phyloP scores from a whole-genome alignment of 2,888 invertebrate species.

The Temnothorax unifasciatus region DNA sequence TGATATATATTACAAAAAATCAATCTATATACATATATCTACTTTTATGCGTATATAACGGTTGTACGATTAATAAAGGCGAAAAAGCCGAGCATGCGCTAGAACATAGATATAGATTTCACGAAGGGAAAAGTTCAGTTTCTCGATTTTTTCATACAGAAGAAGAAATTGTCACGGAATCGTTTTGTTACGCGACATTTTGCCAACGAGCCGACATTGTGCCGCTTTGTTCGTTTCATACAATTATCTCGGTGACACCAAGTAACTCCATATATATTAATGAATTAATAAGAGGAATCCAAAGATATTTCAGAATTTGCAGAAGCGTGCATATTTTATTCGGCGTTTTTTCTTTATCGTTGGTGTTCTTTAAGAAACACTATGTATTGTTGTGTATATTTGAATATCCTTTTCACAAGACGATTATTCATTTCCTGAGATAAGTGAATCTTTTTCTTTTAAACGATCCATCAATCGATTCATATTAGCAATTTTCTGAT shows the following conservation, averaged over 20 bases:
- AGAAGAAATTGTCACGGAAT: neutral
- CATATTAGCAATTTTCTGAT: constrained; percentile 17
- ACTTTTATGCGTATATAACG: constrained; percentile 65
- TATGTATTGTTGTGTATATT: neutral
- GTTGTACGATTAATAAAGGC: constrained; percentile 65
- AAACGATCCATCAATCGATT: neutral
- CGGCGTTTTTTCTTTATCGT: too few species aligned
- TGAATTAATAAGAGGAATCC: neutral
- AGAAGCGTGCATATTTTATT: constrained; percentile 2
- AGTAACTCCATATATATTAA: neutral
- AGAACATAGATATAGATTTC: constrained; percentile 51
- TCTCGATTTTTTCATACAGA: constrained; percentile 27
- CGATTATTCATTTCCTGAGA: neutral
- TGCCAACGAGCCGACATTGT: constrained; percentile 27
- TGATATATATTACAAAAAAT: constrained; percentile 46
- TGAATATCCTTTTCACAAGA: neutral
- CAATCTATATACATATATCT: constrained; percentile 59
- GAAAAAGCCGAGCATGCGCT: constrained; percentile 53
- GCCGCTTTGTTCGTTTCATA: neutral
- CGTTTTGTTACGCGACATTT: constrained; percentile 50
- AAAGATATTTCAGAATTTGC: neutral
- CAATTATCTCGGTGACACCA: constrained; percentile 6
- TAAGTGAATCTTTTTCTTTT: neutral
- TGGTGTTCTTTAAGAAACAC: neutral
- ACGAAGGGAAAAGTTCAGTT: constrained; percentile 6